Base-by-base conservation (phyloP, 2,888 invertebrate genomes). In the Aphidoletes aphidimyza region DNA sequence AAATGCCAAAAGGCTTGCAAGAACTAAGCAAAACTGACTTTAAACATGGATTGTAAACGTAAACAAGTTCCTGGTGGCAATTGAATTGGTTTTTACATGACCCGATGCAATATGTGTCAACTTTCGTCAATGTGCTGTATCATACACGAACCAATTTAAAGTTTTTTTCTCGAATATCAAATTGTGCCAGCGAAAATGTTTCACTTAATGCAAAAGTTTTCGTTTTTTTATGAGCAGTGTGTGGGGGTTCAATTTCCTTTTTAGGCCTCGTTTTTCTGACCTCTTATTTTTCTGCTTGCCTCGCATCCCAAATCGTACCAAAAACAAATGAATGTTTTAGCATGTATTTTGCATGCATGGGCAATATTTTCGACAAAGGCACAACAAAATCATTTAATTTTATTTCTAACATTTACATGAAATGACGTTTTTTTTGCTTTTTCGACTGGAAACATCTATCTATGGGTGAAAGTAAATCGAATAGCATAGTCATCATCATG, bases 181-280 rank as follows among this genome's bases (percentile, higher is more conserved):
- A 69, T n/a, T n/a, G n/a, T 69, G 30, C 30, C 2, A 30, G 30
- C 30, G n/a, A 34, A 26, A 69, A 26, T 69, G 69, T 69, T 69
- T 69, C 69, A 30, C 69, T 30, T 69, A 69, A 69, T 69, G 69
- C 14, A 69, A 69, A 69, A 69, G 69, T 69, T 69, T 69, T 30
- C 22, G 11, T 34, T 69, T 30, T 69, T 69, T 69, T 69, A 14
- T 69, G 14, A 26, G n/a, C 26, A 8, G 2, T 26, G 54, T 54
- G n/a, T 3, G 26, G 69, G 14, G 30, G 14, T 3, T 47, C 69
- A 69, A 69, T 69, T 69, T 69, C 69, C 30, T 69, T 22, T 26
- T 11, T 54, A 42, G 14, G 14, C 8, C 42, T 42, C 42, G 42
- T 14, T 14, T 42, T 9, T 42, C 6, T 42, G 42, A 14, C 42